phyloP scores from a whole-genome alignment of 2,888 invertebrate genomes.

The Scaptomyza reducta region DNA sequence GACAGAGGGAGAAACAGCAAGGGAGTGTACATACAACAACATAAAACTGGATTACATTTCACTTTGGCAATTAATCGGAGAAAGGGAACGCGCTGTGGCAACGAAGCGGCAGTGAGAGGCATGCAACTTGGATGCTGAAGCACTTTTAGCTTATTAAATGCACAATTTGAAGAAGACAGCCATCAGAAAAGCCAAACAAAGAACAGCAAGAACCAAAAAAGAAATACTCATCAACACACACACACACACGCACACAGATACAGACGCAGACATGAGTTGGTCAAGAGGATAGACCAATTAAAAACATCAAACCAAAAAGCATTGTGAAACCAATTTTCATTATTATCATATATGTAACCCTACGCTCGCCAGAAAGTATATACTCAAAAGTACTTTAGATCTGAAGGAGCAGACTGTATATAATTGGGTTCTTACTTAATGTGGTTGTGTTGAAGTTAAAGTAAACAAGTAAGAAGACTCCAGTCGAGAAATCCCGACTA shows the following conservation, averaged over 20 bases:
- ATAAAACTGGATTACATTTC: constrained; percentile 59
- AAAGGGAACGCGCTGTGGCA: constrained; percentile 28
- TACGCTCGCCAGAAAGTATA: not conserved
- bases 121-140: constrained; percentile 47
- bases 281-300: constrained; percentile 14
- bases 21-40: not conserved
- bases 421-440: constrained; percentile 15
- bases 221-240: not conserved
- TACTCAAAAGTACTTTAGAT: not conserved
- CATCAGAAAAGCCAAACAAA: constrained; percentile 11
- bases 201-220: not conserved
- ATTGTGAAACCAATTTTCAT: constrained; percentile 33
- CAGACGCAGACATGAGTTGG: constrained; percentile 9
- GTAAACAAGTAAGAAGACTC: too few species aligned
- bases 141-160: constrained; percentile 63
- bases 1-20: not conserved
- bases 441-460: too few species aligned
- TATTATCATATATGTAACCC: constrained; percentile 42
- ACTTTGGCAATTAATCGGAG: constrained; percentile 63
- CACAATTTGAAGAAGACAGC: constrained; percentile 48
- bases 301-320: constrained; percentile 12
- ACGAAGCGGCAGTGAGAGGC: constrained; percentile 8
- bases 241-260: not conserved
- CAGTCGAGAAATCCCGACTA: too few species aligned
- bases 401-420: not conserved